Evolutionary conservation across 2,113 vertebrate species (phyloP), one percentile per base, ranked within the genome.

Genomic region (Antigone vipio): DNA sequence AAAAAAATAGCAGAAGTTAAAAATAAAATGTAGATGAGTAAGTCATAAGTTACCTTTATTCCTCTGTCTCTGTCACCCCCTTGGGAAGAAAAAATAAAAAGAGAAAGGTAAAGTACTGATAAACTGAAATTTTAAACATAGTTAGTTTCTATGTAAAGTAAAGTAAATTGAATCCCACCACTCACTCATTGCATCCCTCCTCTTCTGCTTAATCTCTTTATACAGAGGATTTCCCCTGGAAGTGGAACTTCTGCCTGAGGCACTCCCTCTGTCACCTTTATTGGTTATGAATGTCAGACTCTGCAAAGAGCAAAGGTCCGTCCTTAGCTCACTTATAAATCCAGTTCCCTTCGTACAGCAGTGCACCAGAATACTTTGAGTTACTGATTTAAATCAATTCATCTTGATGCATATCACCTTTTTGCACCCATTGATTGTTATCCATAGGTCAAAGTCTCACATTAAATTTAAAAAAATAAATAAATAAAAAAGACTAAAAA

Each of bases 1-100:
- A 40, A 47, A 40, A 8, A 18, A 26, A 0, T 3, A 40, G 3
- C 5, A 30, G 3, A 58, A 53, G 1, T 20, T 42, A 16, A 58
- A 92, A n/a, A 49, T 12, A 23, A 64, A 66, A 66, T 35, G 45
- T 1, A 12, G 2, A n/a, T 24, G 0, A 60, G 2, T 26, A 27
- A 64, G 55, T 38, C 12, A 27, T 26, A 52, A n/a, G 0, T 50
- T 62, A 22, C 24, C 1, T 24, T 78, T 89, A 24, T 42, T 78
- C 11, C 9, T 11, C 4, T 78, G 7, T 24, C 42, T 58, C 29
- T 67, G 11, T 20, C 32, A 56, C 4, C 4, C 2, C 8, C 35
- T 74, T 20, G 23, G 53, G 13, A 62, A 69, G 24, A 14, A 63
- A 34, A 58, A 30, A n/a, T 40, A 5, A 32, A 23, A 32, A 20